Conservation (phyloP, 2,888 invertebrate genomes). For the Asteroscopus sphinx region DNA sequence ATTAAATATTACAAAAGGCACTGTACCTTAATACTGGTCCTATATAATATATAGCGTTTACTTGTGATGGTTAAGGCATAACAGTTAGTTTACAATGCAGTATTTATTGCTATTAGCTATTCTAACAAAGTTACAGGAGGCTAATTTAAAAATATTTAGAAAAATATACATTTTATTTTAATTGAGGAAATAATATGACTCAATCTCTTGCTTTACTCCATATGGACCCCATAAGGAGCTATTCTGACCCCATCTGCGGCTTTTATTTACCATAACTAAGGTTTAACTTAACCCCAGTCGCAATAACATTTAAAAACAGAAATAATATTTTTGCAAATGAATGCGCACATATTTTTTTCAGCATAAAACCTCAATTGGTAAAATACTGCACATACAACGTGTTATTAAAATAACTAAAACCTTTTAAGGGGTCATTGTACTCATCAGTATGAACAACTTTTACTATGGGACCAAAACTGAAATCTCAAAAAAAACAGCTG, state of each 20-base stretch:
- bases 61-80: constrained; percentile 66
- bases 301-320: not conserved
- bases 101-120: constrained; percentile 25
- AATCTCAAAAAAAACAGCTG: too few species aligned
- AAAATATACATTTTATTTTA: constrained; percentile 49
- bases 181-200: constrained; percentile 26
- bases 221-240: too few species aligned
- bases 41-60: constrained; percentile 56
- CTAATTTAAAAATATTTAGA: constrained; percentile 31
- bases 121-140: constrained; percentile 33
- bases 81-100: constrained; percentile 54
- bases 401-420: too few species aligned
- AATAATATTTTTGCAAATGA: too few species aligned
- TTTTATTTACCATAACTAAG: not conserved
- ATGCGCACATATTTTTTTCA: too few species aligned
- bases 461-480: too few species aligned
- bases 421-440: too few species aligned
- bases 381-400: too few species aligned
- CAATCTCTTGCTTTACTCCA: not conserved
- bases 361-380: too few species aligned
- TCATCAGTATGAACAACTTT: too few species aligned
- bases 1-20: constrained; percentile 85
- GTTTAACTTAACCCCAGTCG: constrained; percentile 1
- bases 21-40: constrained; percentile 79
- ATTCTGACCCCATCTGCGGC: too few species aligned